Base-by-base conservation (phyloP, 2,888 invertebrate species). In the Polietes domitor region DNA sequence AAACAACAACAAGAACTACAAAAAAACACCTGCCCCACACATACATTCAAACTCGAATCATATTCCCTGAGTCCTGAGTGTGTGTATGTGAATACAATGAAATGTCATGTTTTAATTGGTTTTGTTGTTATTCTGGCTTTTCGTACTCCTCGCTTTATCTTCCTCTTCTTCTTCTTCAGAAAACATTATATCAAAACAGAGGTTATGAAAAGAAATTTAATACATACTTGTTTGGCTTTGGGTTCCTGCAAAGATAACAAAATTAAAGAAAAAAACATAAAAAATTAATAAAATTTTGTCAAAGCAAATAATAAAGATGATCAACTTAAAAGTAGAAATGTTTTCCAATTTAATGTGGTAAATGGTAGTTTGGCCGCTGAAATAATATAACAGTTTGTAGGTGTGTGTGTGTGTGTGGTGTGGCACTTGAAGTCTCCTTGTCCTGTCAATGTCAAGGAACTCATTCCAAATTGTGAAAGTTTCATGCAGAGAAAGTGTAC, bases 191-290 rank as follows among this genome's bases (percentile, higher is more conserved):
- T 71, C 63, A 75, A 76, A 80, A 61, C 28, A 47, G 4, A 77
- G 24, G 21, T 47, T 63, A 70, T n/a, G 32, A 73, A 80, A 80
- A 58, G 65, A 74, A 77, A 77, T 70, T 82, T 47, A 77, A 83
- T 91, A 90, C 90, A 76, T 91, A 90, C 90, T 87, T 89, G 88
- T 86, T 90, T 90, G 76, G 89, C 87, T 90, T 91, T 90, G 83
- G 90, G 91, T 89, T 90, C 90, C 90, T 90, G 90, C 65, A 88
- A 89, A 73, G 80, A 85, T 70, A 85, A 76, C 77, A 84, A 71
- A 85, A 77, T 75, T 24, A 74, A 86, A 85, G 74, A 73, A 75
- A 80, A 71, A 76, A 77, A 63, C 71, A 80, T 10, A 73, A 79
- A 78, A 86, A 83, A 80, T 82, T 84, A 77, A 85, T 83, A 68